A percentile compares a stretch with the other conserved stretches of the same genome.
phyloP scores from a whole-genome alignment of 92 coral and sea anemone species.

The Porites lobata region DNA sequence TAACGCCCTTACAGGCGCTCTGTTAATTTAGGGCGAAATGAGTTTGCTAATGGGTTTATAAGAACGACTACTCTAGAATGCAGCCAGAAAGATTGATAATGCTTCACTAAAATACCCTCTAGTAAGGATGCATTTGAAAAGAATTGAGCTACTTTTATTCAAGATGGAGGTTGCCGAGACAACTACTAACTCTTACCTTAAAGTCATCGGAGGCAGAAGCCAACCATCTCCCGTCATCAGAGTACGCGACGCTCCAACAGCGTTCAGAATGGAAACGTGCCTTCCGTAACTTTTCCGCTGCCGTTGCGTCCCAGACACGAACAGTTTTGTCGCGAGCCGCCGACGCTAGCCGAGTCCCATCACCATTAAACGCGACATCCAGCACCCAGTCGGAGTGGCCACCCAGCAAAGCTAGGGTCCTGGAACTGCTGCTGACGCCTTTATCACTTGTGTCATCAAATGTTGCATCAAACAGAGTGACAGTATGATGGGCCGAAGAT shows the following conservation, averaged over 20 bases:
- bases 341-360: slow-evolving; percentile 64
- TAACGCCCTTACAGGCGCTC: too few species aligned
- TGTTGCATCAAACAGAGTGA: slow-evolving; percentile 57
- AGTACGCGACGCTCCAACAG: slow-evolving; percentile 77
- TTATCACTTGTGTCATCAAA: background rate
- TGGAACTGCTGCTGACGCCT: slow-evolving; percentile 36
- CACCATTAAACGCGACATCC: slow-evolving; percentile 67
- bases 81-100: too few species aligned
- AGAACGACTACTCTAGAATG: too few species aligned
- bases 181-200: slow-evolving; percentile 24
- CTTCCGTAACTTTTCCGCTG: slow-evolving; percentile 65
- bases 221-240: slow-evolving; percentile 69
- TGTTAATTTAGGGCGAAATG: too few species aligned
- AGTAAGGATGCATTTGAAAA: too few species aligned
- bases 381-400: slow-evolving; percentile 77
- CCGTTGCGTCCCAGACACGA: slow-evolving; percentile 73
- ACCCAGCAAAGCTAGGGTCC: slow-evolving; percentile 68
- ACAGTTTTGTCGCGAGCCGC: slow-evolving; percentile 68
- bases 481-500: slow-evolving; percentile 72
- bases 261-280: slow-evolving; percentile 74
- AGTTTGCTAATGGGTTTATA: too few species aligned
- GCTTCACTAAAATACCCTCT: too few species aligned
- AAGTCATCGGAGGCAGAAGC: slow-evolving; percentile 81
- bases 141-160: too few species aligned
- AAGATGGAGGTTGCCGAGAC: too few species aligned